Evolutionary conservation across 2,888 invertebrate species (phyloP), one percentile per base, ranked within the genome.

Genomic region (Teleogryllus oceanicus): DNA sequence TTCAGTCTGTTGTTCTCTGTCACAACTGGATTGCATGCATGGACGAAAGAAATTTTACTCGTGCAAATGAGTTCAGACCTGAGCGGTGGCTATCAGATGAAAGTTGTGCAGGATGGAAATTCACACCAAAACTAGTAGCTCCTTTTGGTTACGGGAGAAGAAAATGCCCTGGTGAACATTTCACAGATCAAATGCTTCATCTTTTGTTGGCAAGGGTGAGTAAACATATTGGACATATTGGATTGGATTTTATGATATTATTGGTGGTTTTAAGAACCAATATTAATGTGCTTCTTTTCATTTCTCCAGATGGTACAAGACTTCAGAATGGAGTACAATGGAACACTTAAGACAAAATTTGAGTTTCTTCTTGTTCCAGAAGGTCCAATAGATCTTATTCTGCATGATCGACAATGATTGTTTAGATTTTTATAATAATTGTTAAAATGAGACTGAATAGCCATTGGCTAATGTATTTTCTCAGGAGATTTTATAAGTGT

Each of bases 121-220:
- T 88, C 83, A 91, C 93, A 11, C 89, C 92, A 0, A 88, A 90
- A 77, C 87, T 96, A 78, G 92, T 95, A 2, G 91, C 92, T 11
- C 95, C 95, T 0, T 96, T 96, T 86, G 96, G 96, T 0, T 88
- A 92, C 62, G 96, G 96, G 0, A 90, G 92, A 79, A 89, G 96
- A 77, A 93, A 94, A 87, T 96, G 96, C 85, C 96, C 96, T 0
- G 96, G 96, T 77, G 94, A 94, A 87, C 89, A 95, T 81, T 94
- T 95, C 85, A 93, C 95, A 3, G 94, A 94, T 84, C 91, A 94
- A 83, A 93, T 93, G 83, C 88, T 95, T 21, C 92, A 93, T 82
- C 88, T 95, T 79, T 88, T 94, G 81, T 87, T 95, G 24, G 93
- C 94, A 49, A 93, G 93, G 90, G 94, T 93, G 84, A 83, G 85